phyloP scores from a whole-genome alignment of 1,140 invertebrate species.

The Aradophagus sp. region DNA sequence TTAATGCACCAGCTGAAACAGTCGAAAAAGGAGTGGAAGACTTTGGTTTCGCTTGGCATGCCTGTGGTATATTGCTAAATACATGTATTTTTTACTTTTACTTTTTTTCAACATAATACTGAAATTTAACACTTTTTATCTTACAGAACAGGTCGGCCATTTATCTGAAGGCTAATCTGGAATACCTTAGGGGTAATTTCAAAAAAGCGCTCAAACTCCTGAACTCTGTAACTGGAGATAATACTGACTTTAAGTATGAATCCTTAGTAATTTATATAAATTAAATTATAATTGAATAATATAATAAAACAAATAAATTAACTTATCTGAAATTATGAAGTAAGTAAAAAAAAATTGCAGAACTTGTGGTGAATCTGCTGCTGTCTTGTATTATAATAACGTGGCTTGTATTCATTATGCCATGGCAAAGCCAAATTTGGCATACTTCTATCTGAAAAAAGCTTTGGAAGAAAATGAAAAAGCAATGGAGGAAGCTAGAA shows the following conservation, averaged over 20 bases:
- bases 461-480: constrained; percentile 87
- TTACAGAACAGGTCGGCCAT: constrained; percentile 78
- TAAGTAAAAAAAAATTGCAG: no score
- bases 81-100: constrained; percentile 10
- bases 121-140: no score
- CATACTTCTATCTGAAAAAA: constrained; percentile 88
- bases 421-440: constrained; percentile 89
- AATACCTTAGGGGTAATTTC: constrained; percentile 82
- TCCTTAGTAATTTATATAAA: no score
- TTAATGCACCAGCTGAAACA: constrained; percentile 75
- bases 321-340: no score
- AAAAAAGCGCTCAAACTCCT: constrained; percentile 81
- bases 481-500: constrained; percentile 73
- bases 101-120: no score
- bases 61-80: constrained; percentile 62
- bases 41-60: constrained; percentile 66
- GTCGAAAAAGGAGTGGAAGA: constrained; percentile 74
- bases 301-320: no score
- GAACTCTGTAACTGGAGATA: constrained; percentile 75
- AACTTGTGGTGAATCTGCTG: constrained; percentile 78
- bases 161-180: constrained; percentile 81
- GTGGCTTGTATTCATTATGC: constrained; percentile 91
- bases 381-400: constrained; percentile 91
- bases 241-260: constrained; percentile 72
- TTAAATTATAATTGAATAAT: no score